phyloP scores from a whole-genome alignment of 2,888 invertebrate genomes.

The Gisinianus flammeolus region DNA sequence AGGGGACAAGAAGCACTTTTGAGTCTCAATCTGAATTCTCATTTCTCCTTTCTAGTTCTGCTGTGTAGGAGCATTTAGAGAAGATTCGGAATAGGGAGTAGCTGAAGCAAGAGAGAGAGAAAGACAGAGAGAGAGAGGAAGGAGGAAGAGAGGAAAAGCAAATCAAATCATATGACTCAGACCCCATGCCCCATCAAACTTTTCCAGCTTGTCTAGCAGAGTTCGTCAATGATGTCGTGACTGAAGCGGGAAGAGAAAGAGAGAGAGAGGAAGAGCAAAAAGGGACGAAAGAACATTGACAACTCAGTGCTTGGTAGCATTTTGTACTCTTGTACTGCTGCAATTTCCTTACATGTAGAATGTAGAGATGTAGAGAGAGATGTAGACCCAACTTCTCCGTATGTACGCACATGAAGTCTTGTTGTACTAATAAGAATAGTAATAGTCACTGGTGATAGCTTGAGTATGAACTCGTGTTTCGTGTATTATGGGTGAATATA shows the following conservation, averaged over 20 bases:
- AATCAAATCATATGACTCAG: conserved; percentile 55
- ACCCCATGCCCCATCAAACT: conserved; percentile 39
- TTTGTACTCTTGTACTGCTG: too few species aligned
- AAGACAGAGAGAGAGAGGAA: conserved; percentile 13
- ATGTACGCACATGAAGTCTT: too few species aligned
- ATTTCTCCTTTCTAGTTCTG: too few species aligned
- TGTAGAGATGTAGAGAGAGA: background rate
- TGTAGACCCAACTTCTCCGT: background rate
- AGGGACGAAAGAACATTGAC: background rate
- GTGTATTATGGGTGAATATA: background rate
- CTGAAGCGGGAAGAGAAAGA: background rate
- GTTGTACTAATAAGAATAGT: too few species aligned
- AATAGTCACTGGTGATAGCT: background rate
- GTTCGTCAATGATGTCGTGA: conserved; percentile 32
- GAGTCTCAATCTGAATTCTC: too few species aligned
- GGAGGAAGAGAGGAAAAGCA: conserved; percentile 20
- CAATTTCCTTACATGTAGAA: background rate
- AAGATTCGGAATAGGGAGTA: too few species aligned
- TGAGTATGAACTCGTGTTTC: background rate
- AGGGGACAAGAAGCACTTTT: conserved; percentile 2
- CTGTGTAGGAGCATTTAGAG: background rate
- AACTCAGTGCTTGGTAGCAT: too few species aligned
- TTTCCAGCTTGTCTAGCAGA: conserved; percentile 35
- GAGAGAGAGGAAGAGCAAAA: background rate
- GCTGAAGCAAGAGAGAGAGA: background rate